These are phyloP conservation scores for Capromys pilorides DNA, from an alignment of 2,797 vertebrate species.

Conservation along the genomic window DNA sequence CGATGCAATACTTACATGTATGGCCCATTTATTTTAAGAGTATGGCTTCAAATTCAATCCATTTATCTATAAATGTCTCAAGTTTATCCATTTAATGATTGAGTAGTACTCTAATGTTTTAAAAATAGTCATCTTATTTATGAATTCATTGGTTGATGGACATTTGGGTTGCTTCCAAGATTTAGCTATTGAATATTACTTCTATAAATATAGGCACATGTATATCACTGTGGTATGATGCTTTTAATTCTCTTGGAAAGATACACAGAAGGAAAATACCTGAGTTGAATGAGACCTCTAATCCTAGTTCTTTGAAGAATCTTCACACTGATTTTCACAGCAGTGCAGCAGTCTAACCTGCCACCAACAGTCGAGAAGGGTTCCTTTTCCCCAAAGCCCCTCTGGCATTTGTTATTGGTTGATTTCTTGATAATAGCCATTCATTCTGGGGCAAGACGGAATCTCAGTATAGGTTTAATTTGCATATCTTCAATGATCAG, in stretches of 20 bases:
- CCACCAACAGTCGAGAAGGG: background rate
- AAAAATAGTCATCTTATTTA: background rate
- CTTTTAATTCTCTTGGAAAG: background rate
- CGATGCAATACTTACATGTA: background rate
- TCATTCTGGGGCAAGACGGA: background rate
- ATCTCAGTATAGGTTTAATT: background rate
- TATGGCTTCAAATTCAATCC: background rate
- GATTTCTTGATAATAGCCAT: background rate
- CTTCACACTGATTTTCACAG: background rate
- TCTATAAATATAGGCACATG: background rate
- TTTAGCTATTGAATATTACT: background rate
- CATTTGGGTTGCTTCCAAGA: background rate
- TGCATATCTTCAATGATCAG: background rate
- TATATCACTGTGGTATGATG: background rate
- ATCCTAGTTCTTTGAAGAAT: background rate
- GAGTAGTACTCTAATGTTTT: background rate
- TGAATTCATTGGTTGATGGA: background rate
- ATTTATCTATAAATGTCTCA: background rate
- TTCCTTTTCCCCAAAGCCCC: background rate
- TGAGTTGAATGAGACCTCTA: background rate
- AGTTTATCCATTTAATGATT: background rate
- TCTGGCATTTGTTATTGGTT: background rate
- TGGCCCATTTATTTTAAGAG: background rate
- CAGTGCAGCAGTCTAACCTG: background rate
- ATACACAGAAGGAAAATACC: background rate